Conservation (phyloP, 2,888 invertebrate genomes). For the Yponomeuta plumbellus region DNA sequence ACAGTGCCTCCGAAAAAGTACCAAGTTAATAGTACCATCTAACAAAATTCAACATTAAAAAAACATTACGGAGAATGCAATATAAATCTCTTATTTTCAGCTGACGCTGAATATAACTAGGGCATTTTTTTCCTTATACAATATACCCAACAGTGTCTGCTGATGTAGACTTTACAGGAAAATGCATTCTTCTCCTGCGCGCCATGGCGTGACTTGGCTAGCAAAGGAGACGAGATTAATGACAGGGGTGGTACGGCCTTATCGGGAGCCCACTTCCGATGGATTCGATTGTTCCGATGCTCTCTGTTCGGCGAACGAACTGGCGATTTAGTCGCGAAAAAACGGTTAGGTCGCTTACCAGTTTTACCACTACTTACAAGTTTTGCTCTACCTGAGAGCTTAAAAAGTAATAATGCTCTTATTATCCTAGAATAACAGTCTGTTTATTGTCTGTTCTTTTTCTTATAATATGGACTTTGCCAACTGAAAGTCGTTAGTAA, state of each 20-base stretch:
- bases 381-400: too few species aligned
- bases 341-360: too few species aligned
- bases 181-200: conserved; percentile 10
- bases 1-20: too few species aligned
- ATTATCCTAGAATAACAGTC: too few species aligned
- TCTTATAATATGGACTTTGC: too few species aligned
- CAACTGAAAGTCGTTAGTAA: too few species aligned
- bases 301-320: background rate
- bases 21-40: too few species aligned
- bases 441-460: too few species aligned
- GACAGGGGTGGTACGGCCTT: conserved; percentile 50
- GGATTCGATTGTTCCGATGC: conserved; percentile 39
- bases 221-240: conserved; percentile 67
- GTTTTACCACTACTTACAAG: too few species aligned
- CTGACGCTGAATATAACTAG: background rate
- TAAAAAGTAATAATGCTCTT: too few species aligned
- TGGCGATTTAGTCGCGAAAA: background rate
- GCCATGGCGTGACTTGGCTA: conserved; percentile 51
- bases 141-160: background rate
- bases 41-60: too few species aligned
- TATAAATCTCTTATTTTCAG: background rate
- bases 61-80: too few species aligned
- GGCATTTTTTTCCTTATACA: background rate
- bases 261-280: conserved; percentile 41
- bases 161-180: background rate